These are phyloP conservation scores for Tinea semifulvella DNA, from an alignment of 2,888 invertebrate species.

Conservation along the genomic window DNA sequence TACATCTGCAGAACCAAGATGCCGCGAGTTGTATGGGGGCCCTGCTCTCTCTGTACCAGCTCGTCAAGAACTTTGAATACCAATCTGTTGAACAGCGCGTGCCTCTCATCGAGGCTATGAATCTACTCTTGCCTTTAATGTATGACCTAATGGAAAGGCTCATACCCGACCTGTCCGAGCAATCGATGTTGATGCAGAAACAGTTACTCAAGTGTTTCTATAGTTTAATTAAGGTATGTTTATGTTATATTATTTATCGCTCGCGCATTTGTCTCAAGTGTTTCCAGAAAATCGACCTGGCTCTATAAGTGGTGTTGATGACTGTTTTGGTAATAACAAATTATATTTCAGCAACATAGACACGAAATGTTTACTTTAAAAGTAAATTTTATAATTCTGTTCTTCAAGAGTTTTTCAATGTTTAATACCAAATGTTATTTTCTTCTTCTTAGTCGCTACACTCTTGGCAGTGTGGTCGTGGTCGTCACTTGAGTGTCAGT, in stretches of 20 bases:
- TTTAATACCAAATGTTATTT: too few relatives aligned
- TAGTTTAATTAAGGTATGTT: constrained; percentile 81
- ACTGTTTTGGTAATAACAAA: too few relatives aligned
- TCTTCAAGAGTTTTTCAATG: too few relatives aligned
- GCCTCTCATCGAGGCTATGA: constrained; percentile 95
- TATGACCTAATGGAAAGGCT: constrained; percentile 84
- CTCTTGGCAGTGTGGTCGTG: too few relatives aligned
- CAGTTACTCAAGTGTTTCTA: constrained; percentile 90
- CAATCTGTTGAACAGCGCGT: constrained; percentile 88
- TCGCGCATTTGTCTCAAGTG: too few relatives aligned
- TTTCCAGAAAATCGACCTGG: too few relatives aligned
- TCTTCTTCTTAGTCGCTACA: too few relatives aligned
- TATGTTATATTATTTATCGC: constrained; percentile 23
- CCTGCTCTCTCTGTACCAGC: constrained; percentile 88
- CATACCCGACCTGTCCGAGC: constrained; percentile 84
- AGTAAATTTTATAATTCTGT: too few relatives aligned
- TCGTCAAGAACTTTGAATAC: constrained; percentile 94
- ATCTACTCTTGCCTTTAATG: constrained; percentile 88
- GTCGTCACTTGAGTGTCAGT: too few relatives aligned
- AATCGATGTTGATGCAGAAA: constrained; percentile 92
- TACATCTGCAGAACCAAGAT: constrained; percentile 92
- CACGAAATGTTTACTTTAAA: too few relatives aligned
- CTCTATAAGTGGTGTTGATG: too few relatives aligned
- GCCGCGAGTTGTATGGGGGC: constrained; percentile 91
- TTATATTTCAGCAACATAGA: too few relatives aligned